Base-by-base conservation (phyloP, 2,888 invertebrate genomes). In the Lamproptera curius region DNA sequence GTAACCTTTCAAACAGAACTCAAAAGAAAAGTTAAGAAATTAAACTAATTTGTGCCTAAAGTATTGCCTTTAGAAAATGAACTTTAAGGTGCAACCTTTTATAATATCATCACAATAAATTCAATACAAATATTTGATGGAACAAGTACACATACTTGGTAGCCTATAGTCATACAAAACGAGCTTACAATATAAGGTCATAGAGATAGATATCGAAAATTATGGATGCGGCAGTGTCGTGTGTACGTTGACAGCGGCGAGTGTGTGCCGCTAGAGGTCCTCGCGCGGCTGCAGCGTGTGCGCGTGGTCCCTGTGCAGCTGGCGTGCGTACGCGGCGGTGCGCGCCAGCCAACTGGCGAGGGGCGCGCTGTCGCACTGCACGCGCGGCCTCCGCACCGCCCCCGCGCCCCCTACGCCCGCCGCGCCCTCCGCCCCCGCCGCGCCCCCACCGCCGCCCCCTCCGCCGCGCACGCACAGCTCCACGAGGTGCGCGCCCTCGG, bases 291-390 rank as follows among this genome's bases (percentile, higher is more conserved):
- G 87, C 56, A 93, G 87, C 45, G 95, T 95, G 70, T 95, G 93
- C 65, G 91, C 90, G 54, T 92, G 89, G 84, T 97, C 97, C 71
- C 94, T 93, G 80, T 93, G 93, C 70, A 96, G 91, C 65, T 93
- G 93, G 75, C 94, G 94, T 46, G 97, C 97, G 79, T 95, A 95
- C 67, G 95, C 96, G 55, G 97, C 95, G 89, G 96, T 94, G 58
- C 93, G 92, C 16, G 92, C 91, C 56, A 92, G 91, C 84, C 91
- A 90, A 55, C 89, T 89, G 13, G 95, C 94, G 55, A 94, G 90
- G 57, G 90, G 90, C 50, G 89, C 90, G 54, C 89, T 90, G 76
- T 94, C 94, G 73, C 95, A 95, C 65, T 94, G 90, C 57, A 96
- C 93, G 73, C 93, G 91, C 33, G 95, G 95, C 56, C 92, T 89